A percentile compares a stretch with the other conserved stretches of the same genome.
Conservation (phyloP, 2,797 vertebrate genomes). For the Limnodromus scolopaceus region DNA sequence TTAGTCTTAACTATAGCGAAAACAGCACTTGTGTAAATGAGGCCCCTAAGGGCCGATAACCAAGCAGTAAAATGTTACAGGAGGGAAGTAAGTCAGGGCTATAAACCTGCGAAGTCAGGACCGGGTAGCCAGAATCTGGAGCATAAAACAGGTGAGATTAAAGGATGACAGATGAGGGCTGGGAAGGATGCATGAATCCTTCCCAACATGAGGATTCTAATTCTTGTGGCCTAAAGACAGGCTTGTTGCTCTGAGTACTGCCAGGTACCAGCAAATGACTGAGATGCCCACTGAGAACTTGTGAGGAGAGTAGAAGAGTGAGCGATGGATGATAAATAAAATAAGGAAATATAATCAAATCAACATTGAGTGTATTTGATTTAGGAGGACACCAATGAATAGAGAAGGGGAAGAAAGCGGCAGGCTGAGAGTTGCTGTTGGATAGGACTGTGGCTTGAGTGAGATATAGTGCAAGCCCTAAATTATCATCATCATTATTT, state of each 20-base stretch:
- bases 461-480: conserved; percentile 60
- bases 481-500: conserved; percentile 69
- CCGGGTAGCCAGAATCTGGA: conserved; percentile 49
- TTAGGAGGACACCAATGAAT: conserved; percentile 62
- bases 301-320: background rate
- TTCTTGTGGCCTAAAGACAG: background rate
- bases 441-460: conserved; percentile 47
- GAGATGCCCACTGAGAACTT: background rate
- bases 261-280: background rate
- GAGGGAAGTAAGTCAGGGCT: conserved; percentile 64
- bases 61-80: conserved; percentile 67
- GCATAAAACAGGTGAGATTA: conserved; percentile 37
- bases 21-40: conserved; percentile 71
- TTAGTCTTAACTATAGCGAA: conserved; percentile 68
- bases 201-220: background rate
- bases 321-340: conserved; percentile 51
- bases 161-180: conserved; percentile 45
- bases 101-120: conserved; percentile 54
- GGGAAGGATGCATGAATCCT: conserved; percentile 4
- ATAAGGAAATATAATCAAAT: conserved; percentile 63
- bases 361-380: conserved; percentile 61
- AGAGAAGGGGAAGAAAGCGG: conserved; percentile 12
- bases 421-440: conserved; percentile 45
- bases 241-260: background rate
- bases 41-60: conserved; percentile 63